phyloP scores from a whole-genome alignment of 2,113 vertebrate species.

The Rhabdomys dilectus region DNA sequence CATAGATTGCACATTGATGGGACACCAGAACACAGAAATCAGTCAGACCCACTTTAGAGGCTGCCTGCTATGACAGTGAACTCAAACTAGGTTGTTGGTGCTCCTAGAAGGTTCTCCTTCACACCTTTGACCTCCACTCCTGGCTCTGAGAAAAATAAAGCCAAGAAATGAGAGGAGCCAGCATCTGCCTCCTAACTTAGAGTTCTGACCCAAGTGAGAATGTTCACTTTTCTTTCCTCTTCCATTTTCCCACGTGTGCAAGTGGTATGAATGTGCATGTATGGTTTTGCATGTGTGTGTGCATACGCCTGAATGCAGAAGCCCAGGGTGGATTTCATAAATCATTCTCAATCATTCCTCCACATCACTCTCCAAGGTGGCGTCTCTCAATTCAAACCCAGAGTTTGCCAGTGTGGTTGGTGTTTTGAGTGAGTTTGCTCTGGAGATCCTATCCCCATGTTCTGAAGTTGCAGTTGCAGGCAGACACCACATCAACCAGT shows the following conservation, averaged over 20 bases:
- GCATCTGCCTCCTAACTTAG: not conserved
- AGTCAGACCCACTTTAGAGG: not conserved
- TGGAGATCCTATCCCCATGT: not conserved
- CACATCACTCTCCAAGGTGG: not conserved
- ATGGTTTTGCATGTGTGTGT: not conserved
- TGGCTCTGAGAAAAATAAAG: slow-evolving; percentile 8
- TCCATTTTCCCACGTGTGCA: not conserved
- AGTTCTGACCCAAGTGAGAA: not conserved
- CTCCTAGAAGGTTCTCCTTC: not conserved
- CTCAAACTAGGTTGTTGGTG: not conserved
- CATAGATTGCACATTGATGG: not conserved
- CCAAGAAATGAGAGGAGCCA: not conserved
- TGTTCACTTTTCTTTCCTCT: not conserved
- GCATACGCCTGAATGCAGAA: not conserved
- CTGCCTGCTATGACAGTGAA: not conserved
- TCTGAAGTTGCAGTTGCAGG: not conserved
- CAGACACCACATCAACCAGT: not conserved
- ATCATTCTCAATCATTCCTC: not conserved
- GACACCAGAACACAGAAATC: not conserved
- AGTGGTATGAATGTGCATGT: not conserved
- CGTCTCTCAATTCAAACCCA: not conserved
- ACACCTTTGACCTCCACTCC: not conserved
- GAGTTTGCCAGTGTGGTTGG: not conserved
- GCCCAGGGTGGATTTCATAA: not conserved
- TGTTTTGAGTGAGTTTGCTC: not conserved